Percentiles rank a stretch among this genome's conserved stretches.
phyloP scores from a whole-genome alignment of 2,797 vertebrate species.

The Cynodonichthys magdalenae region DNA sequence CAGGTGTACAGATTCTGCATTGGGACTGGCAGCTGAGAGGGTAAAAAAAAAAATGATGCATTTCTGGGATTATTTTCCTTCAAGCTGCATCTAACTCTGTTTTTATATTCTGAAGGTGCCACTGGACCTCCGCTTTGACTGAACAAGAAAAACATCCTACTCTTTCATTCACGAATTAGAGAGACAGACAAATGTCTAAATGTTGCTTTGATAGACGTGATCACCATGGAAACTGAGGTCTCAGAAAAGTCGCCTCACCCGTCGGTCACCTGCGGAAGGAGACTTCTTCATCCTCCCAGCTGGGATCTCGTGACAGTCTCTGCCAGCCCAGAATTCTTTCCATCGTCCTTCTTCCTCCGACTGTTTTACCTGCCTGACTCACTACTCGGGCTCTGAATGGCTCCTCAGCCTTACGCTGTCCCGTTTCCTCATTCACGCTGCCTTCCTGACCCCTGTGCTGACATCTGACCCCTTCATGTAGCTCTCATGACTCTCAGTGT shows the following conservation, averaged over 20 bases:
- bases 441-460: conserved; percentile 50
- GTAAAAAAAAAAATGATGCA: conserved; percentile 38
- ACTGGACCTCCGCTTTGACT: conserved; percentile 34
- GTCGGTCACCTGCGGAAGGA: conserved; percentile 50
- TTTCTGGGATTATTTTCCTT: neutral
- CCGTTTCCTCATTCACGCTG: conserved; percentile 44
- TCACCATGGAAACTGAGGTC: conserved; percentile 32
- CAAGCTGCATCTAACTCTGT: neutral
- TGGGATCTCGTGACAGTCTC: conserved; percentile 31
- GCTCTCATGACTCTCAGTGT: conserved; percentile 32
- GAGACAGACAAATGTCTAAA: conserved; percentile 30
- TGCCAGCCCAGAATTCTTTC: conserved; percentile 31
- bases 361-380: conserved; percentile 48
- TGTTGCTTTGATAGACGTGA: conserved; percentile 21
- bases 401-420: conserved; percentile 34
- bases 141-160: conserved; percentile 38
- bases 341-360: conserved; percentile 9
- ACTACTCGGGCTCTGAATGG: conserved; percentile 43
- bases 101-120: conserved; percentile 40
- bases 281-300: conserved; percentile 44
- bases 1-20: conserved; percentile 63
- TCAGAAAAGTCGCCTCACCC: conserved; percentile 47
- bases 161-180: conserved; percentile 20
- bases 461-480: conserved; percentile 54
- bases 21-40: conserved; percentile 75